phyloP scores from a whole-genome alignment of 2,888 invertebrate species.

The Zygothrica quintamaculata region DNA sequence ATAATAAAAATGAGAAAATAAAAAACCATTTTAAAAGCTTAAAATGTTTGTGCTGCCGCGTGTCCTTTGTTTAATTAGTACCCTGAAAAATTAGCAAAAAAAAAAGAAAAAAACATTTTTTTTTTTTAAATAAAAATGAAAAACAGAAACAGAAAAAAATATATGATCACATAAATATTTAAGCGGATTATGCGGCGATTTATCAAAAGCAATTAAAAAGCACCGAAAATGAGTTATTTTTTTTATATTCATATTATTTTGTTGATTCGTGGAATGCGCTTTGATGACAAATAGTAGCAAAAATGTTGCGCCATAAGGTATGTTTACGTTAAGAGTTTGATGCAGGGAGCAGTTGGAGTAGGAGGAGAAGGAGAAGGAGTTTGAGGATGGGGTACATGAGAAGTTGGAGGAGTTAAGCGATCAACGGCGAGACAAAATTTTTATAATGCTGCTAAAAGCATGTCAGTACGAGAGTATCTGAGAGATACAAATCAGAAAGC shows the following conservation, averaged over 20 bases:
- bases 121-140: constrained; percentile 6
- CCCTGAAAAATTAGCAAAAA: constrained; percentile 67
- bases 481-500: constrained; percentile 71
- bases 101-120: constrained; percentile 21
- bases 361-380: background rate
- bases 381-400: background rate
- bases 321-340: constrained; percentile 14
- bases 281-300: constrained; percentile 75
- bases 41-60: constrained; percentile 45
- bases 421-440: constrained; percentile 67
- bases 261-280: constrained; percentile 68
- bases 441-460: constrained; percentile 77
- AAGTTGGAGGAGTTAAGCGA: background rate
- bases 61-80: constrained; percentile 76
- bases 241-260: constrained; percentile 29
- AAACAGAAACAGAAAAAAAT: constrained; percentile 32
- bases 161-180: constrained; percentile 60
- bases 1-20: background rate
- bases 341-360: background rate
- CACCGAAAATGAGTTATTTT: constrained; percentile 53
- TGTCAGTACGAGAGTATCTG: constrained; percentile 66
- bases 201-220: constrained; percentile 78
- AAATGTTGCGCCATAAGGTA: constrained; percentile 63
- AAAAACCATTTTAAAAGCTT: constrained; percentile 44
- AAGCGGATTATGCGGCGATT: constrained; percentile 79